Conservation (phyloP, 2,113 vertebrate genomes). For the Pipa parva region DNA sequence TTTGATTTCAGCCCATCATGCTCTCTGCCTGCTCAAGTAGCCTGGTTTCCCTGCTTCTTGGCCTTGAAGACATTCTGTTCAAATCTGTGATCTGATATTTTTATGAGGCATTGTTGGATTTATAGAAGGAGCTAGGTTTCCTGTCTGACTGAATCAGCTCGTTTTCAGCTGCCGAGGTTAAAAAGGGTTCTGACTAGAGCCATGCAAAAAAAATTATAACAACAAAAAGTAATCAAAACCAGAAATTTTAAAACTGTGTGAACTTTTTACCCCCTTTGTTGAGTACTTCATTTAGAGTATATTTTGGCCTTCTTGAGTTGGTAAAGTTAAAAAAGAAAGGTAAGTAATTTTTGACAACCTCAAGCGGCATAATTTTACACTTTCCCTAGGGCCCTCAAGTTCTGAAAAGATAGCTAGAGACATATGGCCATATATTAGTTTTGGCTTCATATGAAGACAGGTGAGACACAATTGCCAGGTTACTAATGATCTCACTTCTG, state of each 20-base stretch:
- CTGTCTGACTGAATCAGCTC: conserved; percentile 39
- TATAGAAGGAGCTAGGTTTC: conserved; percentile 37
- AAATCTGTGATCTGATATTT: conserved; percentile 53
- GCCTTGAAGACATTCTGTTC: conserved; percentile 48
- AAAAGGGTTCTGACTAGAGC: conserved; percentile 44
- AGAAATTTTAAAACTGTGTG: conserved; percentile 14
- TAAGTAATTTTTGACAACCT: too few relatives aligned
- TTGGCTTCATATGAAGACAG: too few relatives aligned
- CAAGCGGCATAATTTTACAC: too few relatives aligned
- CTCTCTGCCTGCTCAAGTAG: background rate
- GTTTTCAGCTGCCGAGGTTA: conserved; percentile 50
- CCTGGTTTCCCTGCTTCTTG: conserved; percentile 8
- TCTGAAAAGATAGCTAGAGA: too few relatives aligned
- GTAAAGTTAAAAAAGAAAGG: too few relatives aligned
- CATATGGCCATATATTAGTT: too few relatives aligned
- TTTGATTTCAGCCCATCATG: conserved; percentile 15
- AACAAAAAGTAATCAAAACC: conserved; percentile 38
- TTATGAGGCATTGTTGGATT: conserved; percentile 50
- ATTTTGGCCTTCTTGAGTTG: too few relatives aligned
- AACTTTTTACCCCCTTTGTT: conserved; percentile 20
- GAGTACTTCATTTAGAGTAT: background rate
- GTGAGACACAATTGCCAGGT: too few relatives aligned
- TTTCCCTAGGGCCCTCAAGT: too few relatives aligned
- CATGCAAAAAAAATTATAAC: conserved; percentile 44
- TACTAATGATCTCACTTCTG: too few relatives aligned